These are phyloP conservation scores for Drosophila borealis DNA, from an alignment of 2,888 invertebrate genomes.

Conservation along the genomic window DNA sequence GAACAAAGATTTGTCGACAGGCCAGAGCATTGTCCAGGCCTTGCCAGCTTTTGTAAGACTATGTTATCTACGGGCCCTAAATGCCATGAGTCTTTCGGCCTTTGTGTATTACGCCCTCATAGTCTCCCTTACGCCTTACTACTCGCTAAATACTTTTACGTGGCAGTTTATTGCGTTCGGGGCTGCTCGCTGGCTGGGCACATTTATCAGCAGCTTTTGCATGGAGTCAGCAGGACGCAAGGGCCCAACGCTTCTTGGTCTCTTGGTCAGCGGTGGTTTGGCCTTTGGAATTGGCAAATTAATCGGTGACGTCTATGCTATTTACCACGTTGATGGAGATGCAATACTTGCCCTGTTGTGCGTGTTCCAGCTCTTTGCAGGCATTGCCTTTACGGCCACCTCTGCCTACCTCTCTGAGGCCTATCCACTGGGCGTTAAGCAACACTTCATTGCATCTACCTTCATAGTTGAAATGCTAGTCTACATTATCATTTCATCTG, in stretches of 20 bases:
- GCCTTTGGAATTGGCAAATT: conserved; percentile 55
- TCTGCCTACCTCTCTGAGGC: conserved; percentile 70
- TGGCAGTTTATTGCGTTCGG: conserved; percentile 55
- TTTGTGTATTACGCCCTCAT: conserved; percentile 13
- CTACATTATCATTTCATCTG: conserved; percentile 50
- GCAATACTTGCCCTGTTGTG: conserved; percentile 44
- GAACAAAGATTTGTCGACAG: conserved; percentile 55
- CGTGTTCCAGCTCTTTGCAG: conserved; percentile 64
- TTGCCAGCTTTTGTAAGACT: conserved; percentile 66
- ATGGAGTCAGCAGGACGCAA: conserved; percentile 74
- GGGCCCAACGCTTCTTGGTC: conserved; percentile 54
- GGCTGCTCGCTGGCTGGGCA: conserved; percentile 56
- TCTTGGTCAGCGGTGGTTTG: conserved; percentile 51
- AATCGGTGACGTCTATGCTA: neutral
- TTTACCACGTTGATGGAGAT: neutral
- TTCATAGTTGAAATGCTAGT: conserved; percentile 63
- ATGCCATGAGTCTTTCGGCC: conserved; percentile 64
- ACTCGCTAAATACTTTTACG: accelerated
- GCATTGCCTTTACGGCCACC: conserved; percentile 59
- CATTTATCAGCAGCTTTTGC: conserved; percentile 27
- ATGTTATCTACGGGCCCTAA: conserved; percentile 62
- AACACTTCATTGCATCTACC: conserved; percentile 67
- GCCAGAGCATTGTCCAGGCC: conserved; percentile 49
- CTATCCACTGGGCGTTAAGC: conserved; percentile 77
- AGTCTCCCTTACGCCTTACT: accelerated